Percentiles rank a stretch among this genome's conserved stretches.
These are phyloP conservation scores for Notodromas monacha DNA, from an alignment of 2,888 invertebrate species.

Conservation along the genomic window DNA sequence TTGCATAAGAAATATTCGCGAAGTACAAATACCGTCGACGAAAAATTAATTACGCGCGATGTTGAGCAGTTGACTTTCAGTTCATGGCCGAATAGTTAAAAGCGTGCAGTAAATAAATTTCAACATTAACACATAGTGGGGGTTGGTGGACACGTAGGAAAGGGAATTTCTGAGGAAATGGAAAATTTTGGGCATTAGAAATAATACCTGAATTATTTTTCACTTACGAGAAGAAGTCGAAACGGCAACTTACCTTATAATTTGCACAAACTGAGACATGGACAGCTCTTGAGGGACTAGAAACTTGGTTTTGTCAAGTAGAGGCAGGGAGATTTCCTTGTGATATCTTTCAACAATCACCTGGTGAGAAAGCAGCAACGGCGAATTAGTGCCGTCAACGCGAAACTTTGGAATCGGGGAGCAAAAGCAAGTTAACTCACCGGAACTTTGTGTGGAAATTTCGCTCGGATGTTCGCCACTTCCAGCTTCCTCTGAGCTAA, in stretches of 20 bases:
- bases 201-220: no score
- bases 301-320: conserved; percentile 50
- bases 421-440: conserved; percentile 20
- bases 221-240: no score
- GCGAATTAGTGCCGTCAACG: background rate
- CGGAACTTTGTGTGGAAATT: conserved; percentile 46
- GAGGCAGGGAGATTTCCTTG: conserved; percentile 39
- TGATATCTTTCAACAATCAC: conserved; percentile 47
- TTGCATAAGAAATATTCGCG: no score
- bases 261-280: conserved; percentile 53
- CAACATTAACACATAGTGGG: no score
- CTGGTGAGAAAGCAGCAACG: conserved; percentile 18
- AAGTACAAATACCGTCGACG: no score
- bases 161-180: no score
- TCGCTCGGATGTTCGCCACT: conserved; percentile 36
- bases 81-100: no score
- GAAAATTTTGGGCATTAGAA: no score
- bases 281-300: conserved; percentile 60
- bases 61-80: no score
- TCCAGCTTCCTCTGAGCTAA: conserved; percentile 35
- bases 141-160: no score
- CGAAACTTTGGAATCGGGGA: background rate
- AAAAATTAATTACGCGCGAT: no score
- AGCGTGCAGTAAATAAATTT: no score
- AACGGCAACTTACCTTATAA: conserved; percentile 52